Evolutionary conservation across 2,888 invertebrate genomes (phyloP).

Genomic region (Heliconius aoede): DNA sequence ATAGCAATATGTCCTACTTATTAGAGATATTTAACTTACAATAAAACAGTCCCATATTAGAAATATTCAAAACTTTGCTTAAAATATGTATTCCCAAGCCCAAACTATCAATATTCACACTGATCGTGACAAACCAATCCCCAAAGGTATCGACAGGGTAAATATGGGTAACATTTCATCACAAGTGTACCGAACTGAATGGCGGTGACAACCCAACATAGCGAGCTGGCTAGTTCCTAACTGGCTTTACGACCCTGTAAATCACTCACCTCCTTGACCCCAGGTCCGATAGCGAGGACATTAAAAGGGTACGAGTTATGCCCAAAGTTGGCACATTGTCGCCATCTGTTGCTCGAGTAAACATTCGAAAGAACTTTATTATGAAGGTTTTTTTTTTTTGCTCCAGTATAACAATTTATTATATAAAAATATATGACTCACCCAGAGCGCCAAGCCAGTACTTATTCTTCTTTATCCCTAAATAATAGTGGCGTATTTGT

Average conservation of each 20-base stretch:
- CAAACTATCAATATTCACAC: background rate
- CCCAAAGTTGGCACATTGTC: constrained; percentile 77
- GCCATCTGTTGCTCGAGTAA: constrained; percentile 73
- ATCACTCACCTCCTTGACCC: constrained; percentile 80
- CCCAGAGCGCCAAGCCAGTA: constrained; percentile 26
- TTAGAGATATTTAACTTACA: too few relatives aligned
- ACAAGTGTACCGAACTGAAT: constrained; percentile 58
- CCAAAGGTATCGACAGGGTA: constrained; percentile 29
- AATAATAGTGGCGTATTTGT: constrained; percentile 36
- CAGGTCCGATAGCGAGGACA: constrained; percentile 72
- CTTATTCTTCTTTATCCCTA: constrained; percentile 40
- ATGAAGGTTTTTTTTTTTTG: constrained; percentile 62
- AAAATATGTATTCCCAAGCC: constrained; percentile 4
- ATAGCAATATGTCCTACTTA: too few relatives aligned
- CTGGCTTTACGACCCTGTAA: constrained; percentile 77
- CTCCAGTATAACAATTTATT: constrained; percentile 51
- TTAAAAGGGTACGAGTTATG: constrained; percentile 83
- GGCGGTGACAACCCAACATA: constrained; percentile 70
- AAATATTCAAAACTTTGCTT: background rate
- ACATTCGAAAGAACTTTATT: constrained; percentile 71
- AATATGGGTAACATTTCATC: constrained; percentile 43
- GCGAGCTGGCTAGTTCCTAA: constrained; percentile 60
- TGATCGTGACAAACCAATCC: constrained; percentile 27
- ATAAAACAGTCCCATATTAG: background rate
- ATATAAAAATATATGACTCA: constrained; percentile 40